Evolutionary conservation across 2,113 vertebrate genomes (phyloP), one percentile per base, ranked within the genome.

Genomic region (Tautogolabrus adspersus): DNA sequence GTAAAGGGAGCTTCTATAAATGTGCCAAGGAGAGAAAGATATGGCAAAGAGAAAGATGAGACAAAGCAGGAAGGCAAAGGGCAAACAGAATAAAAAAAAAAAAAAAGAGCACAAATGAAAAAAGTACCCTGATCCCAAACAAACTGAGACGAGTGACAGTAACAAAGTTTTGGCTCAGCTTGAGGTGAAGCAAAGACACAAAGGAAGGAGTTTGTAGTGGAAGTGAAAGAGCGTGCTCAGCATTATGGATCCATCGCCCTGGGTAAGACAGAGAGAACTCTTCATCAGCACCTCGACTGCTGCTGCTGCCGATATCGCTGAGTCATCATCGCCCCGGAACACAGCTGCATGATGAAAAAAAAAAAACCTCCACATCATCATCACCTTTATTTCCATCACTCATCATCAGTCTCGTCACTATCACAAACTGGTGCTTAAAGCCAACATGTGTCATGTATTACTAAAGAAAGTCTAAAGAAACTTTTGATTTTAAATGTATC

Each of bases 181-280:
- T 69, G 77, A 83, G 65, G 67, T 59, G 71, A 64, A 69, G 78
- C 56, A 37, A 82, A 82, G 79, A 89, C 77, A 91, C 85, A 86
- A 88, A 87, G 72, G 49, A 72, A 70, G 66, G 84, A 87, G 83
- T 88, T 91, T 89, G 89, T 75, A 68, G 73, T 83, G 82, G 83
- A 84, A 64, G 59, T 58, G 61, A 91, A 91, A 91, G 66, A 49
- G 85, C 74, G 0, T 34, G 52, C 82, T 93, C 92, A 93, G 92
- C 92, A 91, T 82, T 91, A 91, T 93, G 89, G 92, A 92, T 92
- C 90, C 79, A 87, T 87, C 85, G 91, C 90, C 84, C 72, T 70
- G 79, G 91, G 91, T 92, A 86, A 92, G 91, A 89, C 82, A 73
- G 70, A 87, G 75, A 82, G 86, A 91, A 87, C 79, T 90, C 90